Evolutionary conservation across 2,888 invertebrate genomes (phyloP).

Genomic region (Eurois occulta): DNA sequence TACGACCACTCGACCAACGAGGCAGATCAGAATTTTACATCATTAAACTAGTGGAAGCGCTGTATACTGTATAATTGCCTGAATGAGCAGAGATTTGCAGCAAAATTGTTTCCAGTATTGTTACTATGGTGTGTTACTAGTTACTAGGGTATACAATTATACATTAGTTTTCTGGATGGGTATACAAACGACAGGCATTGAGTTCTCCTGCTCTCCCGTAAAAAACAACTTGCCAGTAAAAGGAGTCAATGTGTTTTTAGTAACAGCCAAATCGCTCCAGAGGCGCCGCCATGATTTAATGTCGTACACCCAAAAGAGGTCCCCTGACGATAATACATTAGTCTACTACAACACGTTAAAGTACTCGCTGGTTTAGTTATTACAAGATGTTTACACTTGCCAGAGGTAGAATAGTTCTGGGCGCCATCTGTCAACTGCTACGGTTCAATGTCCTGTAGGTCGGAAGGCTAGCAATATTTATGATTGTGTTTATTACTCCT

Average conservation of each 20-base stretch:
- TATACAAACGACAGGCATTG: background rate
- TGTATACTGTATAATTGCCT: background rate
- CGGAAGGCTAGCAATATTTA: conserved; percentile 59
- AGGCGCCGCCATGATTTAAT: conserved; percentile 4
- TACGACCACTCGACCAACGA: too few relatives aligned
- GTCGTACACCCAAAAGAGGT: conserved; percentile 36
- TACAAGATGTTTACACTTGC: conserved; percentile 59
- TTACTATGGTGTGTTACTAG: background rate
- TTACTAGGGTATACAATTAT: too few relatives aligned
- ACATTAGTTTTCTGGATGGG: background rate
- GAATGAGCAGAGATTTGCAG: background rate
- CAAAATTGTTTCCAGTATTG: background rate
- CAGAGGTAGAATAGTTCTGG: conserved; percentile 68
- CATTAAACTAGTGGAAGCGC: background rate
- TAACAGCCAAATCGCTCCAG: conserved; percentile 4
- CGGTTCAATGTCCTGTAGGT: conserved; percentile 73
- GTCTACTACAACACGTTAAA: conserved; percentile 21
- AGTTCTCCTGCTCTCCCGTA: background rate
- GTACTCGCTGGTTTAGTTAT: conserved; percentile 32
- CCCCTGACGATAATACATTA: conserved; percentile 29
- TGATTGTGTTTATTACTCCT: conserved; percentile 46
- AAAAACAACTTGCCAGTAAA: background rate
- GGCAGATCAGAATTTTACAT: background rate
- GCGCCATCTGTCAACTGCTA: conserved; percentile 75
- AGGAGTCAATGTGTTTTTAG: background rate